These are phyloP conservation scores for Numenius phaeopus DNA, from an alignment of 2,797 vertebrate genomes.

Conservation along the genomic window DNA sequence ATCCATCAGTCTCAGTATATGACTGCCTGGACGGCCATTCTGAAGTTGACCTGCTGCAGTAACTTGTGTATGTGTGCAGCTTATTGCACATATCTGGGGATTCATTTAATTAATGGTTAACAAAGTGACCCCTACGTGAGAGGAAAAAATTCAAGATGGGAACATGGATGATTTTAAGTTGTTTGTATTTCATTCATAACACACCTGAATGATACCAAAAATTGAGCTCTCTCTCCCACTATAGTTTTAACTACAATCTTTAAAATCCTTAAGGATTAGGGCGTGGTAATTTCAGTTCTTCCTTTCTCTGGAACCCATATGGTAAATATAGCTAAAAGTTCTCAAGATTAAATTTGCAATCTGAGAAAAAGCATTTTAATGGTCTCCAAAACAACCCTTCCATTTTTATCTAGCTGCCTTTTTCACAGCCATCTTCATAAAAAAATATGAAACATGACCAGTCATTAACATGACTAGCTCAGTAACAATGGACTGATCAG, in stretches of 20 bases:
- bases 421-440: not conserved
- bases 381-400: not conserved
- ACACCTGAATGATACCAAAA: not conserved
- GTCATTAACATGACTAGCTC: not conserved
- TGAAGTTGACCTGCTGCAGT: not conserved
- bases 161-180: not conserved
- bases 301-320: not conserved
- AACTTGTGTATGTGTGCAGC: not conserved
- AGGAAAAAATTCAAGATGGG: slow-evolving; percentile 13
- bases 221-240: not conserved
- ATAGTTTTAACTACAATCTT: not conserved
- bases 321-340: not conserved
- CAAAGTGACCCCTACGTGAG: not conserved
- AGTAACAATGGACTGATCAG: slow-evolving; percentile 1
- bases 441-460: not conserved
- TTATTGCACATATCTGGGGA: not conserved
- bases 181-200: not conserved
- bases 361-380: not conserved
- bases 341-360: not conserved
- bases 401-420: not conserved
- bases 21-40: not conserved
- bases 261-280: not conserved
- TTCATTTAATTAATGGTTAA: not conserved
- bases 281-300: not conserved
- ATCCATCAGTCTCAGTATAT: not conserved